Percentiles rank a stretch among this genome's conserved stretches.
Evolutionary conservation across 2,797 vertebrate genomes (phyloP).

Genomic region (Allenopithecus nigroviridis): DNA sequence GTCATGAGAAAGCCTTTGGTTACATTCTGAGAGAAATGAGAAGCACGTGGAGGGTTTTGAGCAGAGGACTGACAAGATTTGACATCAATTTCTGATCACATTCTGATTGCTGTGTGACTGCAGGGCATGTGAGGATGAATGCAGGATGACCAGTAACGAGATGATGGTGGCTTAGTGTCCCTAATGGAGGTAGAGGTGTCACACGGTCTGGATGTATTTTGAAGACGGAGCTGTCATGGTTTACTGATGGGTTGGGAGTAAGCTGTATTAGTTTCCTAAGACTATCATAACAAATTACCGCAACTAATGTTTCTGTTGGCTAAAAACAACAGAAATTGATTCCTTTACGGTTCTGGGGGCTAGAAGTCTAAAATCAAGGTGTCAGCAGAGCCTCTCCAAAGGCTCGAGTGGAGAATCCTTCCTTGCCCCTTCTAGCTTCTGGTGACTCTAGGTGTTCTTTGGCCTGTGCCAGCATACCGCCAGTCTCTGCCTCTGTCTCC

Average conservation of each 20-base stretch:
- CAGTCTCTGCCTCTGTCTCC: not conserved
- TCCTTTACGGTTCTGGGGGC: not conserved
- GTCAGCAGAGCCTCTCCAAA: too few species aligned
- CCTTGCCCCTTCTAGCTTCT: not conserved
- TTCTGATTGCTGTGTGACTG: not conserved
- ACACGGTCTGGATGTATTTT: not conserved
- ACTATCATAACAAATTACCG: not conserved
- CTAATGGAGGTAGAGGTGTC: not conserved
- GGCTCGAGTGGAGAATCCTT: not conserved
- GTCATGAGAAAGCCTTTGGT: not conserved
- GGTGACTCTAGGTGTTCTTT: not conserved
- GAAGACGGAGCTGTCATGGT: not conserved
- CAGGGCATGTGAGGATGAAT: not conserved
- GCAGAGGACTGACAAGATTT: not conserved
- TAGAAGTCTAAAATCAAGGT: not conserved
- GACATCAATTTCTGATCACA: not conserved
- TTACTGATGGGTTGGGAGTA: not conserved
- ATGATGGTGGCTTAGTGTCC: not conserved
- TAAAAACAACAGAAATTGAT: not conserved
- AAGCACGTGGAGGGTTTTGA: not conserved
- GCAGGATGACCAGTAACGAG: not conserved
- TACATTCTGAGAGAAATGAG: not conserved
- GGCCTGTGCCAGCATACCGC: not conserved
- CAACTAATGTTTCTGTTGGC: not conserved
- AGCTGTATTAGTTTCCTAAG: not conserved